Evolutionary conservation across 2,888 invertebrate genomes (phyloP).

Genomic region (Catocala sponsa): DNA sequence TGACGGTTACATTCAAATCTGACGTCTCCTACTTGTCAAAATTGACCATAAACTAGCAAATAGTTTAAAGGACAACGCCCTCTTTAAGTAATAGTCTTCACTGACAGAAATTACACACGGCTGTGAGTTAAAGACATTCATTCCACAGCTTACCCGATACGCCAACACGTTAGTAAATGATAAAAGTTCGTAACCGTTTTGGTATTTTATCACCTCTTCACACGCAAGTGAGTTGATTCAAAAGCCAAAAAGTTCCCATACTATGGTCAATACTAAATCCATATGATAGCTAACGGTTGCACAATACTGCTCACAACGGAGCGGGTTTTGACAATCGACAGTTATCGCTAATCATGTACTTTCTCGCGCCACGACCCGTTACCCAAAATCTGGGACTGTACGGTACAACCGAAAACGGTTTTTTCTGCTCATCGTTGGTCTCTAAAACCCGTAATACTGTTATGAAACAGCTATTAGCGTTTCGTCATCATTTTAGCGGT

Average conservation of each 20-base stretch:
- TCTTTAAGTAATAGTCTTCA: not conserved
- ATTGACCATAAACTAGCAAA: no score
- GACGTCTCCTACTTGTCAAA: no score
- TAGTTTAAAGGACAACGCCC: not conserved
- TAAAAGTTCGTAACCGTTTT: no score
- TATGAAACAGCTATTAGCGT: slow-evolving; percentile 79
- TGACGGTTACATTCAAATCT: no score
- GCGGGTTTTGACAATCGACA: slow-evolving; percentile 73
- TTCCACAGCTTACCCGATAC: no score
- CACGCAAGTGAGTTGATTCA: not conserved
- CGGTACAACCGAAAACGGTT: slow-evolving; percentile 80
- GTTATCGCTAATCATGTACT: slow-evolving; percentile 84
- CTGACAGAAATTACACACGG: no score
- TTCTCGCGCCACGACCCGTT: slow-evolving; percentile 75
- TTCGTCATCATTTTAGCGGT: slow-evolving; percentile 73
- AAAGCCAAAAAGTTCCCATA: slow-evolving; percentile 33
- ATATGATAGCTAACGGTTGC: slow-evolving; percentile 60
- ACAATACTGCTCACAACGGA: slow-evolving; percentile 58
- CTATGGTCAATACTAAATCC: slow-evolving; percentile 20
- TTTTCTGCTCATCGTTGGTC: slow-evolving; percentile 74
- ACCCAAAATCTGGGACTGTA: slow-evolving; percentile 83
- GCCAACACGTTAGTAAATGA: no score
- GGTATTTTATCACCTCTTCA: not conserved
- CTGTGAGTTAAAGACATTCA: no score
- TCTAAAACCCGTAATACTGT: slow-evolving; percentile 82